These are phyloP conservation scores for Psilopogon haemacephalus DNA, from an alignment of 2,113 vertebrate species.

Conservation along the genomic window DNA sequence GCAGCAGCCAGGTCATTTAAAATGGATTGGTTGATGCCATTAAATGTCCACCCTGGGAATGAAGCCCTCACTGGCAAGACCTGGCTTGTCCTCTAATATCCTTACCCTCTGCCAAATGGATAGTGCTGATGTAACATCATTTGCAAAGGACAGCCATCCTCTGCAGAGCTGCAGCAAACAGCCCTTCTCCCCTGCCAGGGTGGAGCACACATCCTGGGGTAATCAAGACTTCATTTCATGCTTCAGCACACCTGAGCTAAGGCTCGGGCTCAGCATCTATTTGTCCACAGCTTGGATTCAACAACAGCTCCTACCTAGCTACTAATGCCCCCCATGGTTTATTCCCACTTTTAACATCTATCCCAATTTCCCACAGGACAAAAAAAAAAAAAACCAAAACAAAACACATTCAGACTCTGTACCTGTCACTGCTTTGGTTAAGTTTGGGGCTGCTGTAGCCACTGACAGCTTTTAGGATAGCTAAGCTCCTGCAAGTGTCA, in stretches of 20 bases:
- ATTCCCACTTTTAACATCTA: neutral
- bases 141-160: conserved; percentile 21
- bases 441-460: neutral
- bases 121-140: neutral
- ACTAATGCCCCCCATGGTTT: neutral
- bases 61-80: neutral
- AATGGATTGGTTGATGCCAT: neutral
- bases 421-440: neutral
- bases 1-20: neutral
- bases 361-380: neutral
- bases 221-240: conserved; percentile 28
- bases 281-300: neutral
- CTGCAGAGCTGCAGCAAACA: neutral
- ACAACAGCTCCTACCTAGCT: neutral
- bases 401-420: neutral
- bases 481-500: neutral
- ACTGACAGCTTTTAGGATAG: neutral
- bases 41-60: neutral
- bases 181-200: neutral
- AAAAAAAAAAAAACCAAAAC: neutral
- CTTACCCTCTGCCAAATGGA: neutral
- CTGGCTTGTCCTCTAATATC: neutral
- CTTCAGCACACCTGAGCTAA: conserved; percentile 21
- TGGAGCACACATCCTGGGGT: neutral
- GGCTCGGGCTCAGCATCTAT: neutral